phyloP scores from a whole-genome alignment of 2,797 vertebrate species.

The Poeciliopsis infans region DNA sequence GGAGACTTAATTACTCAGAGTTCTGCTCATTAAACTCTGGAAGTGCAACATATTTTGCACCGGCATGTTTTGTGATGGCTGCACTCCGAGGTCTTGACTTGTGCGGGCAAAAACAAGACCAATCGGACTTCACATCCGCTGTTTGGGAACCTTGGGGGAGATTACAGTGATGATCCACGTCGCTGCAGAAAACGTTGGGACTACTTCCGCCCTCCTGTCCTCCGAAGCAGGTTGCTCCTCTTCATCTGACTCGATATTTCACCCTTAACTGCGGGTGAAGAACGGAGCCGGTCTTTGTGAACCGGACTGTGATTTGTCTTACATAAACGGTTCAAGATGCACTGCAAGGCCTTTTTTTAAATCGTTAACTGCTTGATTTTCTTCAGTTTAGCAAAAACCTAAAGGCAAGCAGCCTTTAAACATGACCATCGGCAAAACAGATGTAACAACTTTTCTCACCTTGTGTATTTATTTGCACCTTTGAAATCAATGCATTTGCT shows the following conservation, averaged over 20 bases:
- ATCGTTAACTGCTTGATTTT: background rate
- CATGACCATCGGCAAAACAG: background rate
- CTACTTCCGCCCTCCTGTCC: background rate
- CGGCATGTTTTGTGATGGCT: background rate
- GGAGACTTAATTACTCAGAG: background rate
- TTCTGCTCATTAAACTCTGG: constrained; percentile 1
- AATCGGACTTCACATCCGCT: background rate
- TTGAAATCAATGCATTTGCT: background rate
- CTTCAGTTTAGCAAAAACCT: background rate
- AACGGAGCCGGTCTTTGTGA: background rate
- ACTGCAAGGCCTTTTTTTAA: background rate
- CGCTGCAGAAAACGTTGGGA: background rate
- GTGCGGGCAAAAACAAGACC: background rate
- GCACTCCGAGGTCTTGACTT: background rate
- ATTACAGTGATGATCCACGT: constrained; percentile 1
- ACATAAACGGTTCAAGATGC: background rate
- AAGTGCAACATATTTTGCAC: background rate
- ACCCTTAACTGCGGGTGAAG: background rate
- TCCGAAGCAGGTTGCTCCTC: background rate
- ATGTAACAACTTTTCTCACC: background rate
- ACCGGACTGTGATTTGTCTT: background rate
- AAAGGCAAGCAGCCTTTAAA: background rate
- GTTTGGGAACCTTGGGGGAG: background rate
- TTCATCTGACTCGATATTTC: constrained; percentile 1
- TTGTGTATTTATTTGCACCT: background rate